These are phyloP conservation scores for Zootoca vivipara DNA, from an alignment of 2,113 vertebrate species.

Conservation along the genomic window DNA sequence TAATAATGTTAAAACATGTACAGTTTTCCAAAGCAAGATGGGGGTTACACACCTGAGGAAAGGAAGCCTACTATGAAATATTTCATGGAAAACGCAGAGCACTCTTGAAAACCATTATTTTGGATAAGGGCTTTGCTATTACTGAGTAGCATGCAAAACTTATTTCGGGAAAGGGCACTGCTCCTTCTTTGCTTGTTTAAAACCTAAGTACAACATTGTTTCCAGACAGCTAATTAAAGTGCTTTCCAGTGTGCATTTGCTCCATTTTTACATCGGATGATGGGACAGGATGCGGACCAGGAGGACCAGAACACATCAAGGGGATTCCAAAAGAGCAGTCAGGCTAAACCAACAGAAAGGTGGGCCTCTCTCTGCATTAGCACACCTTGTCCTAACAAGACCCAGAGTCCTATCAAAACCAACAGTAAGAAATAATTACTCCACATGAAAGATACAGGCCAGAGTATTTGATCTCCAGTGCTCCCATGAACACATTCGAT, in stretches of 20 bases:
- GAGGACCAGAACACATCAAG: constrained; percentile 23
- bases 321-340: constrained; percentile 24
- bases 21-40: constrained; percentile 62
- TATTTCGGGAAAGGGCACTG: constrained; percentile 65
- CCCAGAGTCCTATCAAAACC: background rate
- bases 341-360: constrained; percentile 21
- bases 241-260: constrained; percentile 66
- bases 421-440: constrained; percentile 33
- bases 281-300: constrained; percentile 60
- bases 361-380: background rate
- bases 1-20: constrained; percentile 50
- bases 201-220: constrained; percentile 30
- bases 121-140: constrained; percentile 55
- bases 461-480: background rate
- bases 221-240: constrained; percentile 68
- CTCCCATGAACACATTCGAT: background rate
- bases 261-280: constrained; percentile 51
- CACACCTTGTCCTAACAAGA: constrained; percentile 2
- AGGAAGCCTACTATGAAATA: constrained; percentile 53
- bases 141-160: constrained; percentile 67
- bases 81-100: constrained; percentile 55
- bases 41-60: constrained; percentile 44
- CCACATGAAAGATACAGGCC: background rate
- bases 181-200: constrained; percentile 26
- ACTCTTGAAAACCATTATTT: constrained; percentile 59